These are phyloP conservation scores for Athene noctua DNA, from an alignment of 2,113 vertebrate species.

Conservation along the genomic window DNA sequence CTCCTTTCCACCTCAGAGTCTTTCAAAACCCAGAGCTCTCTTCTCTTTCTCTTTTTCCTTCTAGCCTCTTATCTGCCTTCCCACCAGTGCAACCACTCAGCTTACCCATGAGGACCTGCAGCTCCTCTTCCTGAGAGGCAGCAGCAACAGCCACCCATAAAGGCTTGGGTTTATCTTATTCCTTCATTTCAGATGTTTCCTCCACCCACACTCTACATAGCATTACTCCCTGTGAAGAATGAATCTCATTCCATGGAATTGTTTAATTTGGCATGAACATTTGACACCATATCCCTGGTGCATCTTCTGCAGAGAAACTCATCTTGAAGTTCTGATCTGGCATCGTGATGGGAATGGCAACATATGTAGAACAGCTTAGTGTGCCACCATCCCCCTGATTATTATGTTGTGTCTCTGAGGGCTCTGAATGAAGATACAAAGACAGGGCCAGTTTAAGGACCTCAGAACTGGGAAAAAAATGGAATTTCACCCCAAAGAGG, in stretches of 20 bases:
- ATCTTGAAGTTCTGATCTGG: not conserved
- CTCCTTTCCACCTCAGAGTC: not conserved
- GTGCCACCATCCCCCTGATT: not conserved
- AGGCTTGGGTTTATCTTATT: not conserved
- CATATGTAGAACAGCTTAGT: not conserved
- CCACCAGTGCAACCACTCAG: not conserved
- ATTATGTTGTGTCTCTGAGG: not conserved
- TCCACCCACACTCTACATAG: not conserved
- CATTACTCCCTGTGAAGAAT: not conserved
- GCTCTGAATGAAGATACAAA: not conserved
- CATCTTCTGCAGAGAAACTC: not conserved
- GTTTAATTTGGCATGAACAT: not conserved
- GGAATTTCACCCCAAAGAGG: not conserved
- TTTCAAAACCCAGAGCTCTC: not conserved
- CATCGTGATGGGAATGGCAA: not conserved
- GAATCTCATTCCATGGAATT: not conserved
- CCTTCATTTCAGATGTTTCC: not conserved
- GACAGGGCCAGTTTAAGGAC: not conserved
- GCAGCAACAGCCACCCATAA: not conserved
- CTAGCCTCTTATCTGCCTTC: not conserved
- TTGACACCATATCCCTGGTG: not conserved
- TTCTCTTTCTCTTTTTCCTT: not conserved
- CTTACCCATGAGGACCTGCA: not conserved
- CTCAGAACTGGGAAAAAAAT: not conserved
- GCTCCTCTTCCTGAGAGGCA: not conserved